These are phyloP conservation scores for Athalia cordata DNA, from an alignment of 2,888 invertebrate species.

Conservation along the genomic window DNA sequence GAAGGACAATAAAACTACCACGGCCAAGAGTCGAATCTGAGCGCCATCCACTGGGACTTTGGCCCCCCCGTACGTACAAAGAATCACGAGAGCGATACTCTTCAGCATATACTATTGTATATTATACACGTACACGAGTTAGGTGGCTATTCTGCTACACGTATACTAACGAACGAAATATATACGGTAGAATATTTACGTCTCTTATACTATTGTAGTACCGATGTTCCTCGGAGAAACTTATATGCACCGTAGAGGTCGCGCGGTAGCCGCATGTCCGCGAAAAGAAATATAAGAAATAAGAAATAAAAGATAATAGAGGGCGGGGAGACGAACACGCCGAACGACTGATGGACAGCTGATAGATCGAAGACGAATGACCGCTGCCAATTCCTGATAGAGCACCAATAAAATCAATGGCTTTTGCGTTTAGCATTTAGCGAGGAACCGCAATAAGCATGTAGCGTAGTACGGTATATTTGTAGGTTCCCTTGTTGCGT, in stretches of 20 bases:
- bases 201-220: too few species aligned
- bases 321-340: background rate
- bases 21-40: slow-evolving; percentile 46
- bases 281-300: too few species aligned
- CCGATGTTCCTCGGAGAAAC: too few species aligned
- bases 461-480: too few species aligned
- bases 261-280: too few species aligned
- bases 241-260: too few species aligned
- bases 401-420: slow-evolving; percentile 34
- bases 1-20: slow-evolving; percentile 67
- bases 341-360: slow-evolving; percentile 27
- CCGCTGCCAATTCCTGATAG: slow-evolving; percentile 22
- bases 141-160: too few species aligned
- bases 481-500: too few species aligned
- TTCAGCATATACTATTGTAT: background rate
- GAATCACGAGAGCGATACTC: slow-evolving; percentile 18
- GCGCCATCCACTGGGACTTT: slow-evolving; percentile 37
- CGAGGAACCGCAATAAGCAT: background rate
- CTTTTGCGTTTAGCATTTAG: background rate
- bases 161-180: too few species aligned
- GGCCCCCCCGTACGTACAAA: slow-evolving; percentile 24
- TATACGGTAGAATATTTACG: too few species aligned
- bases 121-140: too few species aligned
- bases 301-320: background rate
- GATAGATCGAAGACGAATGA: slow-evolving; percentile 44